Evolutionary conservation across 1,140 invertebrate genomes (phyloP), one percentile per base, ranked within the genome.

Genomic region (Gonioctena quinquepunctata): DNA sequence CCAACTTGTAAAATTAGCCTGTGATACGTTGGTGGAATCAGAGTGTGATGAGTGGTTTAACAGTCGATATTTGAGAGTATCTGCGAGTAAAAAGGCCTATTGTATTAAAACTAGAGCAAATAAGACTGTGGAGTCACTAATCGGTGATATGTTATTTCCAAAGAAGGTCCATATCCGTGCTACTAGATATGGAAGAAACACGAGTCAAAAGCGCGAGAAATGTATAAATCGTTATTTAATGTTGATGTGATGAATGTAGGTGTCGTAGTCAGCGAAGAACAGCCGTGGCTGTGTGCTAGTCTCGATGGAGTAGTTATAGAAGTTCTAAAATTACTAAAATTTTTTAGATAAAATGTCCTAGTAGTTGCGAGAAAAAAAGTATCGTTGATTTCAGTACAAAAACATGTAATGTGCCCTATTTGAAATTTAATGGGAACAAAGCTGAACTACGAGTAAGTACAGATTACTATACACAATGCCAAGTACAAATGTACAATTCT

Each of bases 271-370:
- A 72, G 49, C 21, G 61, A 72, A 11, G 57, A 66, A 21, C 76
- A 78, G 71, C 75, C 77, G 27, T 79, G 74, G 68, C 68, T 80
- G 22, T 76, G 64, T 26, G 71, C 70, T 26, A 79, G 75, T 63
- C 72, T 76, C 18, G 77, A 79, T 71, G 77, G 75, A 21, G 66
- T 78, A 56, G 69, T 77, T 16, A n/a, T 75, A 33, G 52, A 70
- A 50, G 66, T 63, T 63, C 26, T 13, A 48, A 19, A 48, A 23
- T 76, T 7, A 8, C 18, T 25, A 76, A 72, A 54, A 19, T 79
- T 42, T 25, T 81, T 52, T 78, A 80, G 74, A 74, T 81, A 27
- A 80, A 78, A 71, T 79, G 77, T 68, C 74, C 74, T 11, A 73
- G 52, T 65, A 66, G 72, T 7, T 79, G 78, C 60, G 50, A 72